Base-by-base conservation (phyloP, 2,113 vertebrate genomes). In the Coregonus clupeaformis region DNA sequence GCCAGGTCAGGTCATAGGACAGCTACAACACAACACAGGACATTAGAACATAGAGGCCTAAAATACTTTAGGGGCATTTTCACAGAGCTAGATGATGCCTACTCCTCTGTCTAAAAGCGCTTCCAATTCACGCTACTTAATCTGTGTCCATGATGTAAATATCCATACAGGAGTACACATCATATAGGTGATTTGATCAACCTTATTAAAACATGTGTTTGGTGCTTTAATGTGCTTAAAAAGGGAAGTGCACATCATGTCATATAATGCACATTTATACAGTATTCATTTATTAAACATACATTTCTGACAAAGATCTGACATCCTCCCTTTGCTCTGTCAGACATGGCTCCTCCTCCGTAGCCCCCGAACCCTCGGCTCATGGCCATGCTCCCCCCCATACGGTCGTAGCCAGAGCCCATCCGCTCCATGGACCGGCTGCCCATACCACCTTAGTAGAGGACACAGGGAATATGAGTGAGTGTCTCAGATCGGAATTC, bases 291-390 rank as follows among this genome's bases (percentile, higher is more conserved):
- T 16, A 18, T 1, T 18, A 52, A 52, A 52, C 97, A 94, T 94
- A 98, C 98, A 91, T 99, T 99, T 95, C 97, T 92, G 81, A 97
- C 98, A 94, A 99, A 99, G 92, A 99, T 99, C 91, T 98, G 97
- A 90, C 96, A 98, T 81, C 97, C 97, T 77, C 87, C 96, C 92
- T 97, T 98, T 83, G 78, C 95, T 87, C 97, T 90, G 76, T 98
- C 96, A 73, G 94, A 95, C 91, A 96, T 52, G 49, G 49, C 12
- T 92, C 88, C 88, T 7, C 89, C 89, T 3, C 92, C 91, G 16
- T 88, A 93, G 2, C 95, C 94, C 68, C 95, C 89, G 81, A 97
- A 98, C 66, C 95, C 94, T 71, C 96, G 93, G 75, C 95, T 96
- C 52, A 97, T 93, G 72, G 99, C 97, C 68, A 97, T 94, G 81